Conservation (phyloP, 2,113 vertebrate genomes). For the Mus pahari region DNA sequence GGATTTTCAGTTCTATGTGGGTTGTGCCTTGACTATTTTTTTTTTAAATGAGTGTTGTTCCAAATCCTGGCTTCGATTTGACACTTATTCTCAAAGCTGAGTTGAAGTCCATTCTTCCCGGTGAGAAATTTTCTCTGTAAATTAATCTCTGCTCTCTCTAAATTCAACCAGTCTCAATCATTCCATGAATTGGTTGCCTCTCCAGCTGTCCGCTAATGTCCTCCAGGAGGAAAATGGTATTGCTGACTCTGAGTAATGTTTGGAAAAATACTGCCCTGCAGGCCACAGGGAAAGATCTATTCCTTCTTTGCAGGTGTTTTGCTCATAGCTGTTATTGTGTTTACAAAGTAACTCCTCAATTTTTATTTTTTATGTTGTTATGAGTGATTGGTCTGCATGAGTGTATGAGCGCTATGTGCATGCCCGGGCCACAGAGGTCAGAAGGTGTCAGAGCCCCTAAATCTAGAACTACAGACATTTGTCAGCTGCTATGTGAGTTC, state of each 20-base stretch:
- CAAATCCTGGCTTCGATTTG: slow-evolving; percentile 27
- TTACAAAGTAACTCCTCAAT: neutral
- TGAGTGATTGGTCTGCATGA: neutral
- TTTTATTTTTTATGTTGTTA: neutral
- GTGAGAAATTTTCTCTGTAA: neutral
- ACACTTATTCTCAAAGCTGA: slow-evolving; percentile 42
- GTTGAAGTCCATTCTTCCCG: neutral
- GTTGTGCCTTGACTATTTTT: neutral
- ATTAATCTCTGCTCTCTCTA: neutral
- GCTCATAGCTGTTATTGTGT: neutral
- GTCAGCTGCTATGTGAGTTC: neutral
- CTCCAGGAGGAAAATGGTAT: neutral
- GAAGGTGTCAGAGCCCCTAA: neutral
- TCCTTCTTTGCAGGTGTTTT: neutral
- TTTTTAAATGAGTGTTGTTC: neutral
- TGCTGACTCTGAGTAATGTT: slow-evolving; percentile 5
- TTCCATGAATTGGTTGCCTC: neutral
- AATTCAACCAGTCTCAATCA: neutral
- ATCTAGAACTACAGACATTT: neutral
- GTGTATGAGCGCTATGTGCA: neutral
- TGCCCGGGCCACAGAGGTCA: neutral
- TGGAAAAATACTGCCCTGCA: neutral
- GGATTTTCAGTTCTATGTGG: neutral
- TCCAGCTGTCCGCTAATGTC: neutral
- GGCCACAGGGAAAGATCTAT: neutral